phyloP scores from a whole-genome alignment of 1,140 invertebrate genomes.

The Drosophila rufa region DNA sequence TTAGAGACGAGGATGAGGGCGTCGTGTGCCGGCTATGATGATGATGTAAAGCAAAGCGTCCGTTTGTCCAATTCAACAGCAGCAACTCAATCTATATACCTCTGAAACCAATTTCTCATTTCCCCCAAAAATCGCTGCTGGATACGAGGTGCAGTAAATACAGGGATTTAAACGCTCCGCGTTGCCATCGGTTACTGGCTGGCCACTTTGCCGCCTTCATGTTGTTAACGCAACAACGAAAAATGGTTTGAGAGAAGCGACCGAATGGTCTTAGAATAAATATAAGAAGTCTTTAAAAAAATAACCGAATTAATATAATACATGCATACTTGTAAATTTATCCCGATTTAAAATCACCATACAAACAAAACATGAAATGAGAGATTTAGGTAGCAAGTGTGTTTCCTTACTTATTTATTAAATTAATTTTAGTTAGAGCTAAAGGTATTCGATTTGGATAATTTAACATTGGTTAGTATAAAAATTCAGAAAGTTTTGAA shows the following conservation, averaged over 20 bases:
- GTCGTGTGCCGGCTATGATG: conserved; percentile 54
- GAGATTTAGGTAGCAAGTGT: no score
- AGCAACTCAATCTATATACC: conserved; percentile 25
- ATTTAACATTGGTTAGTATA: no score
- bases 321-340: no score
- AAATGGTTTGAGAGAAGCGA: conserved; percentile 1
- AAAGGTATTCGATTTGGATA: no score
- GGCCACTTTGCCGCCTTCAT: conserved; percentile 50
- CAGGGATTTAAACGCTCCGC: conserved; percentile 72
- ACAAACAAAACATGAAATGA: no score
- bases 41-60: conserved; percentile 56
- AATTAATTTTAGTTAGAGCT: no score
- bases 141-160: conserved; percentile 73
- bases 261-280: not conserved
- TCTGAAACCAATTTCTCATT: conserved; percentile 27
- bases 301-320: no score
- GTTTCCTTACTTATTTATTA: no score
- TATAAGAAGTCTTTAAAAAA: not conserved
- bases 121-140: conserved; percentile 46
- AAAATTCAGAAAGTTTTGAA: no score
- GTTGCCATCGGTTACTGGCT: conserved; percentile 23
- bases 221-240: conserved; percentile 52
- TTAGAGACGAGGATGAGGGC: conserved; percentile 20
- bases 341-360: no score
- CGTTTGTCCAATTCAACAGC: conserved; percentile 48